These are phyloP conservation scores for Terrapene triunguis DNA, from an alignment of 2,113 vertebrate genomes.

Conservation along the genomic window DNA sequence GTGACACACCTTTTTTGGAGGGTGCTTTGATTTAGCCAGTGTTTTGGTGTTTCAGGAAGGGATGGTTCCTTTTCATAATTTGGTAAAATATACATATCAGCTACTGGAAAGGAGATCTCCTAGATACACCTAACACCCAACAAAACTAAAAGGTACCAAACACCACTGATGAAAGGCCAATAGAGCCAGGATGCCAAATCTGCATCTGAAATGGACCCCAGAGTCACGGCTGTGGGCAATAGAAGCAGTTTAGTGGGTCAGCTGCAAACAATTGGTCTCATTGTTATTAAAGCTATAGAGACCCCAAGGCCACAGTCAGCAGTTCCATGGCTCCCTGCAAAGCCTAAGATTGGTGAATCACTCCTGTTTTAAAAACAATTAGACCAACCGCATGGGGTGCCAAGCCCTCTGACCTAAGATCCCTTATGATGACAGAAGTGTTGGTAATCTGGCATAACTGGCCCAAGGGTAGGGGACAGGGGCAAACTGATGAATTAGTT, in stretches of 20 bases:
- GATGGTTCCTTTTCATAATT: neutral
- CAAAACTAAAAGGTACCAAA: neutral
- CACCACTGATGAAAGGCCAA: fast-evolving
- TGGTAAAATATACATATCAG: neutral
- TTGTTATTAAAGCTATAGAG: neutral
- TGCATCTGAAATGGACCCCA: neutral
- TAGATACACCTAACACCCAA: neutral
- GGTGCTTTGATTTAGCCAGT: neutral
- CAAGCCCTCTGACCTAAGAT: conserved; percentile 57
- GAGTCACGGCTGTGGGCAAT: neutral
- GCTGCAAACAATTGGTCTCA: neutral
- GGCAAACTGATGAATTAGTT: conserved; percentile 57
- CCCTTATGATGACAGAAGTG: conserved; percentile 19
- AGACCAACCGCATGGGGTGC: conserved; percentile 50
- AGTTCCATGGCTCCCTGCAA: conserved; percentile 28
- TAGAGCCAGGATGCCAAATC: neutral
- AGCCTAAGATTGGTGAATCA: conserved; percentile 57
- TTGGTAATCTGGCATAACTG: neutral
- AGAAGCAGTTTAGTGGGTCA: neutral
- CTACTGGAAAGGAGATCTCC: neutral
- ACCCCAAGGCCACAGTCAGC: neutral
- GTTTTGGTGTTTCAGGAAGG: conserved; percentile 1
- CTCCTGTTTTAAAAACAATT: conserved; percentile 60
- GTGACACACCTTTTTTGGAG: neutral
- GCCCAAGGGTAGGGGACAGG: conserved; percentile 55